A percentile compares a stretch with the other conserved stretches of the same genome.
Evolutionary conservation across 2,888 invertebrate species (phyloP).

Genomic region (Stegana nigrithorax): DNA sequence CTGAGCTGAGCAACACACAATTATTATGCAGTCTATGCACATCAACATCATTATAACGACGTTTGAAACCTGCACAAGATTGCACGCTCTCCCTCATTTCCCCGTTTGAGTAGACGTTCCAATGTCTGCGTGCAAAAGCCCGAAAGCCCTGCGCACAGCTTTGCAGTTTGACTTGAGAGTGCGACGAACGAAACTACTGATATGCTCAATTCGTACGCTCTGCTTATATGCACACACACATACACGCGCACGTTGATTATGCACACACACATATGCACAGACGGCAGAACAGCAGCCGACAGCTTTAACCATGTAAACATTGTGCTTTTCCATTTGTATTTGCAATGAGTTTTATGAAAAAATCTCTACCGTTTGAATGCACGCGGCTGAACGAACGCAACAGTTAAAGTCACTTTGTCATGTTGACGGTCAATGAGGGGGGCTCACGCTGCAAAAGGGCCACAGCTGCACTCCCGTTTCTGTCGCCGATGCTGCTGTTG

Average conservation of each 20-base stretch:
- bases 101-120: background rate
- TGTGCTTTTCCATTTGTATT: background rate
- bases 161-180: no score
- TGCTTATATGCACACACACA: background rate
- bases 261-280: constrained; percentile 29
- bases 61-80: no score
- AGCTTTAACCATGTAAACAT: background rate
- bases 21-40: no score
- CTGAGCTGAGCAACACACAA: no score
- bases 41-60: no score
- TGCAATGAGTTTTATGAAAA: constrained; percentile 14
- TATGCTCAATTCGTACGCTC: no score
- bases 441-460: no score
- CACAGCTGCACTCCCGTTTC: background rate
- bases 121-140: background rate
- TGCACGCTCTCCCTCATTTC: background rate
- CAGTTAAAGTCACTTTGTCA: background rate
- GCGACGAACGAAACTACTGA: no score
- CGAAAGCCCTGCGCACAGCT: no score
- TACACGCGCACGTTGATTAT: constrained; percentile 19
- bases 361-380: background rate
- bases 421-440: no score
- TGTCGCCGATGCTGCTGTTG: background rate
- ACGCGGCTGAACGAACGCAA: background rate
- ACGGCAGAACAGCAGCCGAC: constrained; percentile 37